Evolutionary conservation across 2,888 invertebrate genomes (phyloP), one percentile per base, ranked within the genome.

Genomic region (Molorchus minor): DNA sequence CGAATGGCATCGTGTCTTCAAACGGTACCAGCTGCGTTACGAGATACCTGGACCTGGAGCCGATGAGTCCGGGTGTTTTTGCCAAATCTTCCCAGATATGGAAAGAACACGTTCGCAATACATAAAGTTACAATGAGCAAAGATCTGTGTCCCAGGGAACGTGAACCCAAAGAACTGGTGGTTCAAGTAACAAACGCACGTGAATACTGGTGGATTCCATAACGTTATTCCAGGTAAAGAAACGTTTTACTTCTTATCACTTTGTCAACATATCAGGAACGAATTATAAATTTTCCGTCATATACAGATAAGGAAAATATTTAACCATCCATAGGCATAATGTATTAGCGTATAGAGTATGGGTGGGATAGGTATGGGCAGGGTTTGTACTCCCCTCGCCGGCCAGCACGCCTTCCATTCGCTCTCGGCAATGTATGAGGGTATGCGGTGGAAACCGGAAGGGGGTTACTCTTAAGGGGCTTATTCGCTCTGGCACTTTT

Each of bases 11-110:
- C 1, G 40, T 64, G 19, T 73, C 75, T 4, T 64, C 68, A 2
- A 76, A 72, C 43, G 83, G 82, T 3, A 72, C 77, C 4, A 79
- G 80, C 2, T 80, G 80, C 58, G 65, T 82, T 3, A 78, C 77
- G 1, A 73, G 81, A 16, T 82, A 76, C 58, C 44, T 71, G 10
- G 67, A 76, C 5, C 3, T 78, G 0, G 73, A 73, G 1, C 57
- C 68, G 17, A 19, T 82, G 16, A 70, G 71, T n/a, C 2, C 69
- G 75, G 3, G 65, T 77, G 1, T 77, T 79, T 33, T 25, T 75
- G 5, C 56, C 68, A 12, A 82, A 81, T 61, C 61, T 80, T 10
- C 68, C 70, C 0, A 67, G 67, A 38, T 47, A 61, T 8, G 80
- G 79, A 0, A 74, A 68, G 21, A 78, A 77, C 49, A 61, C 62